Base-by-base conservation (phyloP, 2,797 vertebrate species). In the Hydrophis major region DNA sequence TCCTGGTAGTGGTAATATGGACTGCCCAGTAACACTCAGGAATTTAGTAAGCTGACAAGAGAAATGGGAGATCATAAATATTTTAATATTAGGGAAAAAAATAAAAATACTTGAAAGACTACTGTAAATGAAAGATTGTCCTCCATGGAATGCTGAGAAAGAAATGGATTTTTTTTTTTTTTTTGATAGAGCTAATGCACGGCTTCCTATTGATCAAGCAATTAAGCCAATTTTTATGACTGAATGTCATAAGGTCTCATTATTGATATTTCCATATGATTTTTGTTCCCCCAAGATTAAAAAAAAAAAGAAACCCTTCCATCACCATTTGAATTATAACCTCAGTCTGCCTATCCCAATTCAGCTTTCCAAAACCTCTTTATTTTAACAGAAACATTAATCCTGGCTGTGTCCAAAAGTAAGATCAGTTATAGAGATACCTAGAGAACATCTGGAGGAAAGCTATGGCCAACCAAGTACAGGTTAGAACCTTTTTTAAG, bases 41-140 rank as follows among this genome's bases (percentile, higher is more conserved):
- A 92, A 0, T 50, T 93, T 63, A 86, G 57, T 92, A 91, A 14
- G 89, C 93, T 95, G 94, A 94, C 88, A 95, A 95, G 63, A 90
- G 88, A 47, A 90, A 94, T 18, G 42, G 78, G 32, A 63, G 4
- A 18, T 61, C 63, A 47, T 57, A 53, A 90, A 90, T 14, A 11
- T 93, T 94, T 87, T 90, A 57, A 56, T 78, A 91, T 86, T 13
- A 56, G 16, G n/a, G 78, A 55, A 4, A n/a, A 32, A 18, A 60
- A 37, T 89, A 87, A 92, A 92, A 94, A 78, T 47, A 86, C 94
- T 90, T 93, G 32, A 92, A 92, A 88, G 90, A 57, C 87, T 89
- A 42, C 92, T 88, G 59, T 13, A 59, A 83, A 32, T 32, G 88
- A 95, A 37, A 91, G 61, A 66, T 89, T 86, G 50, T 86, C 59